Conservation (phyloP, 2,113 vertebrate genomes). For the Cepphus grylle region DNA sequence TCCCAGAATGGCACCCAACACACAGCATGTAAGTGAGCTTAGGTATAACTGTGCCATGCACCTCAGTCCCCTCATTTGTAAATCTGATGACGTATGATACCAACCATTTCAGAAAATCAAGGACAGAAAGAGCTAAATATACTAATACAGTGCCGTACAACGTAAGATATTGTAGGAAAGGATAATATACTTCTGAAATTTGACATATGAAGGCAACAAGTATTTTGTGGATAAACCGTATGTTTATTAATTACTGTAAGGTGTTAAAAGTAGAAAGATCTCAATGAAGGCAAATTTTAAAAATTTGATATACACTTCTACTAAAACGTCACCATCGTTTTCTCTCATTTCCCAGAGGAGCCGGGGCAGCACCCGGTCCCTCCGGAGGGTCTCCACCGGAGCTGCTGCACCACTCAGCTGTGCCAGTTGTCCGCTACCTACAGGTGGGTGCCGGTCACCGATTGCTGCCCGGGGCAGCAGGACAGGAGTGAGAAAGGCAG, state of each 20-base stretch:
- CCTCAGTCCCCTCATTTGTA: neutral
- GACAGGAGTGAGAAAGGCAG: neutral
- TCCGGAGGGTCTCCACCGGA: accelerated
- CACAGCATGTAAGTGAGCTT: neutral
- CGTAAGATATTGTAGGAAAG: neutral
- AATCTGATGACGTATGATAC: neutral
- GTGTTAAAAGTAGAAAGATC: neutral
- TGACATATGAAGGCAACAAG: neutral
- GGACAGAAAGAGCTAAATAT: neutral
- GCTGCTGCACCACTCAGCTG: neutral
- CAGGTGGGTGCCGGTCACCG: no score
- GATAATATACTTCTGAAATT: neutral
- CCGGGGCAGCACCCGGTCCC: neutral
- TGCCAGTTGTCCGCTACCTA: no score
- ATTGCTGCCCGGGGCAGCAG: accelerated
- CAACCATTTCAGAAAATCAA: neutral
- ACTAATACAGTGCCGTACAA: accelerated
- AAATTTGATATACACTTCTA: neutral
- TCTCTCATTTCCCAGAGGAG: neutral
- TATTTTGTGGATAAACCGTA: neutral
- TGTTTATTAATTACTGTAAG: neutral
- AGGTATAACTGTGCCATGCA: accelerated
- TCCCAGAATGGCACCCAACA: neutral
- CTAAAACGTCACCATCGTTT: neutral
- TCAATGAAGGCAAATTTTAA: neutral